Evolutionary conservation across 2,113 vertebrate genomes (phyloP), one percentile per base, ranked within the genome.

Genomic region (Ictidomys tridecemlineatus): DNA sequence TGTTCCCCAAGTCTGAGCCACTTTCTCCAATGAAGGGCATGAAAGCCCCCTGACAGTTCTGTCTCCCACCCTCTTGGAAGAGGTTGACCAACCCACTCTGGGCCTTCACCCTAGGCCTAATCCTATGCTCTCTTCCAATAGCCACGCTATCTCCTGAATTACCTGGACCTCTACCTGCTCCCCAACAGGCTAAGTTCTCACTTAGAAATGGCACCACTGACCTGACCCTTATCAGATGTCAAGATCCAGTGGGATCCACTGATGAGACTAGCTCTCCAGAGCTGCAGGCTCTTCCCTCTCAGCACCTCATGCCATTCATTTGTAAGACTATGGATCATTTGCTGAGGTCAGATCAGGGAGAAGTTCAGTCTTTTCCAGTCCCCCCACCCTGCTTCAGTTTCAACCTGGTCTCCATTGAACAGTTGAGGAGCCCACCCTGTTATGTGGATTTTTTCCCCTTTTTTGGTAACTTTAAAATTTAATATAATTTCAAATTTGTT

Each of bases 401-500:
- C 26, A 58, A 11, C 3, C 61, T 26, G 76, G 53, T 37, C 45
- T 86, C 10, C 42, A 58, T 37, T 84, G n/a, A n/a, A 63, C 17
- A 42, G 32, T 42, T 56, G 42, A 91, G 39, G 61, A 82, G n/a
- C 30, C 9, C 32, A 17, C 14, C 7, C 32, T 72, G 14, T 8
- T 11, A 17, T 65, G 37, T 61, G 13, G 32, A 18, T 24, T 56
- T 5, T 6, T 32, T n/a, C 78, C 67, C 85, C 14, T 3, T 48
- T 93, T 77, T 89, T 32, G 10, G 4, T 69, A 69, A 69, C 5
- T 37, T 84, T 65, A 63, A 77, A 83, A 56, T 96, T 93, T 72
- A 85, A 73, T 65, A 69, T 34, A 86, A 87, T 70, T 96, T 97
- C 16, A 79, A 86, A 82, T 74, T 82, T 91, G 45, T 45, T 45